Percentiles rank a stretch among this genome's conserved stretches.
Conservation (phyloP, 2,888 invertebrate species). For the Tipula vernalis region DNA sequence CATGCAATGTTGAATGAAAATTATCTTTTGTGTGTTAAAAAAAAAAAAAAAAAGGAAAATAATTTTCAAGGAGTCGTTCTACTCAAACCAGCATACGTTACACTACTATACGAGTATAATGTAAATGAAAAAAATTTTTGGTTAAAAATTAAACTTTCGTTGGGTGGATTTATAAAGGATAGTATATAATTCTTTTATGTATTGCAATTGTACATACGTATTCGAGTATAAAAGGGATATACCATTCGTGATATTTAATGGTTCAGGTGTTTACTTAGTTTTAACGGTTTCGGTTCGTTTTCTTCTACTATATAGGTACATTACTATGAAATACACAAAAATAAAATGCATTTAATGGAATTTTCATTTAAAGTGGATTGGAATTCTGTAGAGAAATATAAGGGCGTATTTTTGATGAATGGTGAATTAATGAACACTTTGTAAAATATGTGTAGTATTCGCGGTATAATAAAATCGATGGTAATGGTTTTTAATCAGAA, state of each 20-base stretch:
- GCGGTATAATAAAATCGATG: neutral
- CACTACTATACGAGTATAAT: too few relatives aligned
- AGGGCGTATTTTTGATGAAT: neutral
- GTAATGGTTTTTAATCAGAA: neutral
- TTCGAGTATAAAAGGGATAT: neutral
- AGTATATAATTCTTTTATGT: neutral
- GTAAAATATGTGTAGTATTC: neutral
- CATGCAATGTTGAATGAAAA: constrained; percentile 4
- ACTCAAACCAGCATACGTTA: neutral
- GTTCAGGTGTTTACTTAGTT: constrained; percentile 9
- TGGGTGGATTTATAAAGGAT: neutral
- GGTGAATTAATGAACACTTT: neutral
- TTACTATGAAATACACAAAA: neutral
- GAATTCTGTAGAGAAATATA: neutral
- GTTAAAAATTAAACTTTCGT: neutral
- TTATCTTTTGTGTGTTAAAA: neutral
- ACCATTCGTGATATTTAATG: neutral
- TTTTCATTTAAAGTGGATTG: neutral
- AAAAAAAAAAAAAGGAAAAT: neutral
- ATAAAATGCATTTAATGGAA: neutral
- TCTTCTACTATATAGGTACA: neutral
- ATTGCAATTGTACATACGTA: neutral
- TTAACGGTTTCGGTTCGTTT: neutral
- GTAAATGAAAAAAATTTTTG: neutral
- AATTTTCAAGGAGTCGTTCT: neutral